Evolutionary conservation across 2,888 invertebrate genomes (phyloP).

Genomic region (Chrysolina haemoptera): DNA sequence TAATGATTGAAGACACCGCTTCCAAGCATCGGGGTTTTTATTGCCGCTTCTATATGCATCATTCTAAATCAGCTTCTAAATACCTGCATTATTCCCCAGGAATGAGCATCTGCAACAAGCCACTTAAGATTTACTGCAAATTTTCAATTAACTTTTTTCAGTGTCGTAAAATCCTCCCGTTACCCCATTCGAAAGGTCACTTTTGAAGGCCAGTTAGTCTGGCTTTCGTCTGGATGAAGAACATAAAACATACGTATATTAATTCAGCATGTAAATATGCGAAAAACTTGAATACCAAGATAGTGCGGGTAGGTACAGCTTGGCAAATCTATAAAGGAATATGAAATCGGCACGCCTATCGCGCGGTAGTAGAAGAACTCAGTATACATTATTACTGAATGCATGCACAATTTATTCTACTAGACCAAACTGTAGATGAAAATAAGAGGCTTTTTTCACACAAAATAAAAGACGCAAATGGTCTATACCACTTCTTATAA

Average conservation of each 20-base stretch:
- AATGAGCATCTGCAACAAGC: constrained; percentile 10
- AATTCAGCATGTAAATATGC: background rate
- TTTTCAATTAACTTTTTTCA: constrained; percentile 14
- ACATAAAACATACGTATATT: background rate
- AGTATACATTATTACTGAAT: no score
- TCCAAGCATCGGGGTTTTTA: background rate
- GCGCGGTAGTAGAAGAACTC: no score
- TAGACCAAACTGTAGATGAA: no score
- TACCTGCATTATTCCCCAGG: constrained; percentile 11
- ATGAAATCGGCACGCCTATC: no score
- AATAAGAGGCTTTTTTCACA: no score
- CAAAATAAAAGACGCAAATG: no score
- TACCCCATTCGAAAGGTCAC: background rate
- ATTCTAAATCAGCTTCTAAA: background rate
- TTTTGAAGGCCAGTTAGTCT: constrained; percentile 6
- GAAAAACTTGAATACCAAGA: background rate
- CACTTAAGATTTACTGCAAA: constrained; percentile 16
- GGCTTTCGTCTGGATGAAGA: constrained; percentile 6
- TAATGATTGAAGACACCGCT: background rate
- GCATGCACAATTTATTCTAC: no score
- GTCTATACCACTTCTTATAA: no score
- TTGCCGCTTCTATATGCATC: background rate
- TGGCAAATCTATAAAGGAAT: no score
- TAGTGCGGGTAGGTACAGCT: constrained; percentile 7
- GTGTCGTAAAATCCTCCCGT: constrained; percentile 8